Percentiles rank a stretch among this genome's conserved stretches.
phyloP scores from a whole-genome alignment of 2,797 vertebrate genomes.

The Leuciscus waleckii region DNA sequence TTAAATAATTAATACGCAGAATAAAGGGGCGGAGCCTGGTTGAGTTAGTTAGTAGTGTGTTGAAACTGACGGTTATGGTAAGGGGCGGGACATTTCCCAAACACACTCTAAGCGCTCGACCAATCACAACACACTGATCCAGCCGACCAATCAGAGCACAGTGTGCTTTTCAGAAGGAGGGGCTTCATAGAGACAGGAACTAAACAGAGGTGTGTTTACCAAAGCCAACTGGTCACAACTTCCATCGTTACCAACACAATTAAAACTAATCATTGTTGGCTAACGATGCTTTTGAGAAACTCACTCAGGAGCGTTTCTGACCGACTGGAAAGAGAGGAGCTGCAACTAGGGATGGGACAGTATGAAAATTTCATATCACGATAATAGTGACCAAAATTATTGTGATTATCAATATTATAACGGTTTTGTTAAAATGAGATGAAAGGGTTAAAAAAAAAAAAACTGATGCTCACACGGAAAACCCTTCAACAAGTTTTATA shows the following conservation, averaged over 20 bases:
- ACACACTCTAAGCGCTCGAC: not conserved
- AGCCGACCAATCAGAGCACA: not conserved
- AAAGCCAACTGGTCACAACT: not conserved
- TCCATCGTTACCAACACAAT: not conserved
- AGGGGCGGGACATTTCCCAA: not conserved
- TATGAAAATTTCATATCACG: too few relatives aligned
- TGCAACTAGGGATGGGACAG: not conserved
- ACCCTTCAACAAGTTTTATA: too few relatives aligned
- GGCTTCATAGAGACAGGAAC: not conserved
- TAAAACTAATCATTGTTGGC: not conserved
- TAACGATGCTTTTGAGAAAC: not conserved
- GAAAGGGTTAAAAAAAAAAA: too few relatives aligned
- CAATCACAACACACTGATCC: not conserved
- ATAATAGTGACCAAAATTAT: too few relatives aligned
- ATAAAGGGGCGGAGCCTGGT: not conserved
- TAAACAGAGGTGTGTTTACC: not conserved
- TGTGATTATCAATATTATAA: too few relatives aligned
- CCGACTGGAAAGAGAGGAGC: not conserved
- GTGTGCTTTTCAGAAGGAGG: not conserved
- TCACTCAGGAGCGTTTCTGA: not conserved
- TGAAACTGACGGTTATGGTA: not conserved
- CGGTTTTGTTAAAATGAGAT: too few relatives aligned
- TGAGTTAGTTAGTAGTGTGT: not conserved
- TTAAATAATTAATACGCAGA: not conserved
- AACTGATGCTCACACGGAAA: too few relatives aligned